Conservation (phyloP, 1,140 invertebrate species). For the Cydia pomonella region DNA sequence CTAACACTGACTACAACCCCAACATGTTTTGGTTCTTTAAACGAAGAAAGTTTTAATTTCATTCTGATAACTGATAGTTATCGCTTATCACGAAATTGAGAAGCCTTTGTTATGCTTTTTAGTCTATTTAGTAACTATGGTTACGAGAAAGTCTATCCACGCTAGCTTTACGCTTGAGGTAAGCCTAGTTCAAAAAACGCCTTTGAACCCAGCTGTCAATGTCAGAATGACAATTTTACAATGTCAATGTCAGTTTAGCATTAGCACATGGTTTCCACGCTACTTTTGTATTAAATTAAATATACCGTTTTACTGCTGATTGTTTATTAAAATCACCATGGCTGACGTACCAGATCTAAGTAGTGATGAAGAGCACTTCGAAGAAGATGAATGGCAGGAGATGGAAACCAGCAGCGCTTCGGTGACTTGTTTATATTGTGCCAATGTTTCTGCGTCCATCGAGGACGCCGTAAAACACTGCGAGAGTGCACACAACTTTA, state of each 20-base stretch:
- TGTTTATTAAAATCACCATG: conserved; percentile 50
- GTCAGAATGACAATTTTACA: conserved; percentile 30
- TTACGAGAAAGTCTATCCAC: not conserved
- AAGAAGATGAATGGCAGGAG: conserved; percentile 79
- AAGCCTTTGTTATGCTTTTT: not conserved
- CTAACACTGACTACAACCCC: conserved; percentile 92
- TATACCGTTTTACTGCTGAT: not conserved
- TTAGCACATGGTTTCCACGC: conserved; percentile 5
- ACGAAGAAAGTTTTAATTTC: conserved; percentile 90
- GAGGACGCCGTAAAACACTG: conserved; percentile 82
- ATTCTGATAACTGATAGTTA: conserved; percentile 73
- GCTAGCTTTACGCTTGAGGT: not conserved
- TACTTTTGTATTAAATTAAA: not conserved
- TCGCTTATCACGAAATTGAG: not conserved
- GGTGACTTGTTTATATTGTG: conserved; percentile 83
- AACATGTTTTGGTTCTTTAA: conserved; percentile 86
- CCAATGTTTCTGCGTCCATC: conserved; percentile 75
- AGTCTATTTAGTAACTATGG: not conserved
- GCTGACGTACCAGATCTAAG: conserved; percentile 76
- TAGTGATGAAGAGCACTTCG: conserved; percentile 71
- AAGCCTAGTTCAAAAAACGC: not conserved
- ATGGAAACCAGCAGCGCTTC: conserved; percentile 67
- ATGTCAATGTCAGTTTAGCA: not conserved
- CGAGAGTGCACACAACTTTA: conserved; percentile 84
- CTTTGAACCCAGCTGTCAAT: not conserved